Percentiles rank a stretch among this genome's conserved stretches.
Conservation (phyloP, 37 sponge, comb jelly and placozoan genomes). For the Agelas oroides region DNA sequence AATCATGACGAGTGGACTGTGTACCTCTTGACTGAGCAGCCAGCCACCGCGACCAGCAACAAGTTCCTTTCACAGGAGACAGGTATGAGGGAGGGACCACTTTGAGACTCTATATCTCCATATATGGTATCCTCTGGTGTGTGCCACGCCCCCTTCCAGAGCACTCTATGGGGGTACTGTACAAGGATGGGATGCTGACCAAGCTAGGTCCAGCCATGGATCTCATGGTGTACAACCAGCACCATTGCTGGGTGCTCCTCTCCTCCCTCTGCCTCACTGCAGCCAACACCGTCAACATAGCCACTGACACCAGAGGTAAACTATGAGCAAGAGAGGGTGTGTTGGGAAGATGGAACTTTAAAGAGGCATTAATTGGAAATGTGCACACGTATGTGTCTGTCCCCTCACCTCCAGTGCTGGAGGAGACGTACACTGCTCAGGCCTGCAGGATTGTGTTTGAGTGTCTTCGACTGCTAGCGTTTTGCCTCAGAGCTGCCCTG, state of each 20-base stretch:
- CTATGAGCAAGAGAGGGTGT: too few relatives aligned
- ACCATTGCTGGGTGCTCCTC: slow-evolving; percentile 67
- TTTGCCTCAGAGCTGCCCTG: slow-evolving; percentile 48
- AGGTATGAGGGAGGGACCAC: not conserved
- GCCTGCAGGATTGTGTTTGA: slow-evolving; percentile 22
- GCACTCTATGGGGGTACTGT: not conserved
- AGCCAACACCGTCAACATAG: slow-evolving; percentile 46
- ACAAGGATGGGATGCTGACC: slow-evolving; percentile 33
- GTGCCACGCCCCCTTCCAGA: not conserved
- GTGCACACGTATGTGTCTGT: too few relatives aligned
- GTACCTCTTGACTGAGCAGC: slow-evolving; percentile 52
- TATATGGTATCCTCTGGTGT: not conserved
- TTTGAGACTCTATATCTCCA: too few relatives aligned
- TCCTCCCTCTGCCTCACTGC: slow-evolving; percentile 52
- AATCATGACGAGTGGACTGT: slow-evolving; percentile 64
- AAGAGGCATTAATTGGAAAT: too few relatives aligned
- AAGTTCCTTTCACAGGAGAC: slow-evolving; percentile 35
- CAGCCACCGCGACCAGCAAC: slow-evolving; percentile 27
- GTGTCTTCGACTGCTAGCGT: slow-evolving; percentile 65
- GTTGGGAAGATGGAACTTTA: too few relatives aligned
- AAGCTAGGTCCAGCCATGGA: slow-evolving; percentile 11
- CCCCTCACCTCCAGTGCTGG: too few relatives aligned
- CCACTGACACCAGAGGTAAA: slow-evolving; percentile 13
- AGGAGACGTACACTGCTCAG: not conserved
- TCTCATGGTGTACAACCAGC: slow-evolving; percentile 46